Conservation (phyloP, 2,888 invertebrate species). For the Scaptomyza caliginosa region DNA sequence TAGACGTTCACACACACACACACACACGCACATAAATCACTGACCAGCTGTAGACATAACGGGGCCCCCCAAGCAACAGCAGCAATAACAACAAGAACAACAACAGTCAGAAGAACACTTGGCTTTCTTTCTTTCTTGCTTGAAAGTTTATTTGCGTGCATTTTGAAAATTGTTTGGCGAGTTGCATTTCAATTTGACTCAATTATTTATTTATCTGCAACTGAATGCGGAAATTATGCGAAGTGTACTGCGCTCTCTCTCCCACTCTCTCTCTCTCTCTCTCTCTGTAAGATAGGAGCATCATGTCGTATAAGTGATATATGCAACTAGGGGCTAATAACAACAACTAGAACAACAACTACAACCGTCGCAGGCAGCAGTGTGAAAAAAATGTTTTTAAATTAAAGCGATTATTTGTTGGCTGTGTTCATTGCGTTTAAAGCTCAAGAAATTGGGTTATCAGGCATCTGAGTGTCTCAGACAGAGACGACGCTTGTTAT, state of each 20-base stretch:
- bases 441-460: constrained; percentile 71
- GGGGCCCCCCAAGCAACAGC: constrained; percentile 58
- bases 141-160: constrained; percentile 77
- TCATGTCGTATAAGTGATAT: constrained; percentile 61
- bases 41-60: constrained; percentile 66
- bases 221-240: constrained; percentile 80
- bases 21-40: constrained; percentile 60
- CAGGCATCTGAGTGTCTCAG: constrained; percentile 59
- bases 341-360: constrained; percentile 10
- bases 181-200: constrained; percentile 79
- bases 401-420: constrained; percentile 65
- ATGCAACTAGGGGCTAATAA: constrained; percentile 30
- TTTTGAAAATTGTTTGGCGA: constrained; percentile 76
- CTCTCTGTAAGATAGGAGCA: constrained; percentile 51
- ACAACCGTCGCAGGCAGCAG: constrained; percentile 10
- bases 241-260: constrained; percentile 28
- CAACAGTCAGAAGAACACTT: constrained; percentile 30
- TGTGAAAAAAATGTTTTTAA: constrained; percentile 57
- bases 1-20: constrained; percentile 2
- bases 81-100: constrained; percentile 3
- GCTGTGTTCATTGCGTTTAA: constrained; percentile 33
- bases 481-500: constrained; percentile 24
- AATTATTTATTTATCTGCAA: constrained; percentile 79
- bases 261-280: constrained; percentile 2
- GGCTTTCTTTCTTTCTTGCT: constrained; percentile 40